These are phyloP conservation scores for Miniopterus natalensis DNA, from an alignment of 2,113 vertebrate species.

Conservation along the genomic window DNA sequence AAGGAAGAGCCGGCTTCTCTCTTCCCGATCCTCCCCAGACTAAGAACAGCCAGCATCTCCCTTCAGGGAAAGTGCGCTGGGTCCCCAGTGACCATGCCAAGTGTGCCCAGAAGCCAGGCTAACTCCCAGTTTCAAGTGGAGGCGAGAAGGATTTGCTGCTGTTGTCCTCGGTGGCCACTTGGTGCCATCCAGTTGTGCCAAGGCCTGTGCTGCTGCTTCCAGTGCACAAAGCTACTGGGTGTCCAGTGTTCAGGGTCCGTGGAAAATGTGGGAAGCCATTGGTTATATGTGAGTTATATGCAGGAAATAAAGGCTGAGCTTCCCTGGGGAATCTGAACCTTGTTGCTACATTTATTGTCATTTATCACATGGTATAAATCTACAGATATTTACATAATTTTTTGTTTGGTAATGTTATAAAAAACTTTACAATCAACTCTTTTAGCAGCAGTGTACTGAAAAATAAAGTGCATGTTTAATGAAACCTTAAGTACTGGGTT, in stretches of 20 bases:
- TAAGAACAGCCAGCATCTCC: neutral
- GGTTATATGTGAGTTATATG: neutral
- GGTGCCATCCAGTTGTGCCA: neutral
- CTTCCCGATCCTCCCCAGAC: neutral
- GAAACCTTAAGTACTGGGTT: neutral
- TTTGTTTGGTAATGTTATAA: neutral
- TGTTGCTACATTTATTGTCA: neutral
- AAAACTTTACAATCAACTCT: neutral
- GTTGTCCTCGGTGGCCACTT: rapidly evolving
- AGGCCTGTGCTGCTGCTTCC: neutral
- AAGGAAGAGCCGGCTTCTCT: neutral
- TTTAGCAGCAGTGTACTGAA: neutral
- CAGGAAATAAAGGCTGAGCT: neutral
- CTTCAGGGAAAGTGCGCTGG: neutral
- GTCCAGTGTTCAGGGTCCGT: neutral
- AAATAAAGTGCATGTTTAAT: neutral
- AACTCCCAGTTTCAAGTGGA: neutral
- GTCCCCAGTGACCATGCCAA: too few relatives aligned
- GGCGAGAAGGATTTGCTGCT: neutral
- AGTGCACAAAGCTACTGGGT: neutral
- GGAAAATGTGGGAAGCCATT: neutral
- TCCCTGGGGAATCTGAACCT: neutral
- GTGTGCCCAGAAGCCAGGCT: neutral
- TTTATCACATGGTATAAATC: neutral
- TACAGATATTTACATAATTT: neutral